Conservation (phyloP, 2,113 vertebrate species). For the Riparia riparia region DNA sequence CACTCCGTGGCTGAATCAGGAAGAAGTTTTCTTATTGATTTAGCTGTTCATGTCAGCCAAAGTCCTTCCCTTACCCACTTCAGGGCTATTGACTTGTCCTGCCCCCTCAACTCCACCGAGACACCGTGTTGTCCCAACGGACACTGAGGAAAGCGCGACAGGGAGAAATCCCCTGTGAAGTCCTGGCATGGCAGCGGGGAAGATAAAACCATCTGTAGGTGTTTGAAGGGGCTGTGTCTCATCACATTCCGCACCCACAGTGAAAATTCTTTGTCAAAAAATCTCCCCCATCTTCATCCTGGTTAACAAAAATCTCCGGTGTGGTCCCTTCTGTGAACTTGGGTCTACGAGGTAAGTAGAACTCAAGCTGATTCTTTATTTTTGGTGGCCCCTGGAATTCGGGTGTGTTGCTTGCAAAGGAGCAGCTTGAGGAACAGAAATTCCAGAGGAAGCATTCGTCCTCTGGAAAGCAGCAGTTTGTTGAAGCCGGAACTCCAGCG, state of each 20-base stretch:
- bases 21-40: not conserved
- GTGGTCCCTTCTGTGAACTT: not conserved
- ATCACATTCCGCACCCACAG: accelerated
- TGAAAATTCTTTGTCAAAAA: not conserved
- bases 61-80: not conserved
- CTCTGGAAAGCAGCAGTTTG: not conserved
- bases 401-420: not conserved
- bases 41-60: slow-evolving; percentile 16
- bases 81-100: not conserved
- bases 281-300: not conserved
- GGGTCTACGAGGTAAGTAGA: not conserved
- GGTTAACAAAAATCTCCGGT: not conserved
- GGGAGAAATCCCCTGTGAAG: not conserved
- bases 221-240: not conserved
- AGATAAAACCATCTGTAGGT: not conserved
- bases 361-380: not conserved
- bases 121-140: not conserved
- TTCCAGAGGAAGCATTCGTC: not conserved
- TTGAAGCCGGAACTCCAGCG: not conserved
- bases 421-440: not conserved
- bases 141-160: not conserved
- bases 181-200: not conserved
- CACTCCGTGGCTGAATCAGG: not conserved
- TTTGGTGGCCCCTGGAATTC: not conserved
- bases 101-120: not conserved